Evolutionary conservation across 2,113 vertebrate species (phyloP).

Genomic region (Nanorana parkeri): DNA sequence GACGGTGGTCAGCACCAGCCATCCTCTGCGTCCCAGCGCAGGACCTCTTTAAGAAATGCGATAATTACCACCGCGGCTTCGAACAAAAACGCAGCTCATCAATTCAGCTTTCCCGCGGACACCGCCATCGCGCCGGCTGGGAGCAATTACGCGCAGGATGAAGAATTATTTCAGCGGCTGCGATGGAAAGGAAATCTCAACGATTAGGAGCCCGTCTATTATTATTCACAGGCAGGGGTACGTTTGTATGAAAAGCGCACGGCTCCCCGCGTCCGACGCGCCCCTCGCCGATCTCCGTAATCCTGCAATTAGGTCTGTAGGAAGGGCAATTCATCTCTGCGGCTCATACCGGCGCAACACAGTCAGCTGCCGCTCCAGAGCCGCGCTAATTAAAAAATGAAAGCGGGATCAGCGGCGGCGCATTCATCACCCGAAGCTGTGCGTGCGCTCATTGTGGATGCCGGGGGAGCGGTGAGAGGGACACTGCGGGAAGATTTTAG

Average conservation of each 20-base stretch:
- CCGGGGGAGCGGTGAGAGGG: not conserved
- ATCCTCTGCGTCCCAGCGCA: no score
- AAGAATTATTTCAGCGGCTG: not conserved
- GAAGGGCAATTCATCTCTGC: slow-evolving; percentile 28
- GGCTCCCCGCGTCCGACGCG: not conserved
- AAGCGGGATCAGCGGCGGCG: not conserved
- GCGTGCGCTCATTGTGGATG: not conserved
- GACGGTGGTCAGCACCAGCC: no score
- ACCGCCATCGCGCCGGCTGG: no score
- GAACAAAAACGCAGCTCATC: no score
- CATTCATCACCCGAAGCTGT: not conserved
- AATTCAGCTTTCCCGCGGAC: no score
- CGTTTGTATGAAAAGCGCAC: not conserved
- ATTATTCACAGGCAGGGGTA: not conserved
- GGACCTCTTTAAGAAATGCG: no score
- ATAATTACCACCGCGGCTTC: no score
- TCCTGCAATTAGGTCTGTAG: slow-evolving; percentile 31
- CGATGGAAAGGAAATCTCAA: not conserved
- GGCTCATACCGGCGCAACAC: slow-evolving; percentile 25
- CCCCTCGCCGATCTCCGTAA: not conserved
- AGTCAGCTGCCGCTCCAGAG: not conserved
- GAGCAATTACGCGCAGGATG: slow-evolving; percentile 9
- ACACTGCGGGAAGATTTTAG: not conserved
- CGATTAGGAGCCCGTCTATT: slow-evolving; percentile 1
- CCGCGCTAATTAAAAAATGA: slow-evolving; percentile 21